These are phyloP conservation scores for Nerophis lumbriciformis DNA, from an alignment of 2,113 vertebrate genomes.

Conservation along the genomic window DNA sequence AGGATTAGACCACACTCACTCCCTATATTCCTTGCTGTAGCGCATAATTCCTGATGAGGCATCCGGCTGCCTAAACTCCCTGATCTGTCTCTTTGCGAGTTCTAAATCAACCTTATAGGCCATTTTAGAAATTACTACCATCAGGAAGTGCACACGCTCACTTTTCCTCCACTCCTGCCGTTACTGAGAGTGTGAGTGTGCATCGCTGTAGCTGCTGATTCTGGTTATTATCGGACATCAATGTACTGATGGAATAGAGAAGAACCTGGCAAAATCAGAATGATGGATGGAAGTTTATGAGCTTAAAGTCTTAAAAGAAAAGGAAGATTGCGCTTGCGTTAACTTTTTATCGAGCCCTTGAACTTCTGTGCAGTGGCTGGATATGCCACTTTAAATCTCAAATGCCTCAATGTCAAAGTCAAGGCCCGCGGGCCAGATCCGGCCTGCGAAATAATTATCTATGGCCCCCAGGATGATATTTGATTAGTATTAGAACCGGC, in stretches of 20 bases:
- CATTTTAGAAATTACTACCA: constrained; percentile 65
- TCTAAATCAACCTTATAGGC: constrained; percentile 67
- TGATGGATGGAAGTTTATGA: background rate
- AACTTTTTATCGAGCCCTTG: background rate
- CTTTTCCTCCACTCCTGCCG: constrained; percentile 44
- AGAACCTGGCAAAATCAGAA: background rate
- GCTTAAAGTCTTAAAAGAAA: background rate
- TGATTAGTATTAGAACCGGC: no score
- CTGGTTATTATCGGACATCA: background rate
- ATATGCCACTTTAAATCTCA: no score
- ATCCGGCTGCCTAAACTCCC: constrained; percentile 54
- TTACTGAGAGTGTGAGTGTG: constrained; percentile 25
- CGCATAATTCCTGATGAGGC: constrained; percentile 62
- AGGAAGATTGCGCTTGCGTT: background rate
- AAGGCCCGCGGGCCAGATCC: no score
- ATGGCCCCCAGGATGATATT: no score
- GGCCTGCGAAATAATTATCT: no score
- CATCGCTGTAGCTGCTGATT: constrained; percentile 24
- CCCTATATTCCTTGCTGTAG: constrained; percentile 11
- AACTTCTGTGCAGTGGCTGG: no score
- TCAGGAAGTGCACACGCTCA: constrained; percentile 57
- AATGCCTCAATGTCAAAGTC: no score
- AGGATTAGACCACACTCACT: constrained; percentile 1
- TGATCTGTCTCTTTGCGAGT: constrained; percentile 51
- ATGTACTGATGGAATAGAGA: background rate